Conservation (phyloP, 1,140 invertebrate species). For the Manduca sexta region DNA sequence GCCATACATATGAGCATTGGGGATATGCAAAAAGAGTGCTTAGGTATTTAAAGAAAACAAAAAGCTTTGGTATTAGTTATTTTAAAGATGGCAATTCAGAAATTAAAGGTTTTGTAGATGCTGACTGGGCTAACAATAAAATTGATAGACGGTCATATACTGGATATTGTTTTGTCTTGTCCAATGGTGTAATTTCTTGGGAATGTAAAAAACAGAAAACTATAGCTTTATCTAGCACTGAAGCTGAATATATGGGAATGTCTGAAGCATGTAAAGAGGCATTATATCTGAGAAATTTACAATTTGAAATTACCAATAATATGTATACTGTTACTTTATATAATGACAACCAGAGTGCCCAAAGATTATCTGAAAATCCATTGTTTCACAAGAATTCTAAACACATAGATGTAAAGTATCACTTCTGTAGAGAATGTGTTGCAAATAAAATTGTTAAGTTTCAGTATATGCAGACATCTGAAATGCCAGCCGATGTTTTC, state of each 20-base stretch:
- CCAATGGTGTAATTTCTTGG: neutral
- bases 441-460: too few relatives aligned
- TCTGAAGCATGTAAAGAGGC: neutral
- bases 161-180: neutral
- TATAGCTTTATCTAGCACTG: neutral
- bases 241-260: neutral
- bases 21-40: neutral
- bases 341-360: neutral
- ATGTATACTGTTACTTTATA: neutral
- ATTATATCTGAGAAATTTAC: neutral
- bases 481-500: too few relatives aligned
- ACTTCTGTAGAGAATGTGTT: neutral
- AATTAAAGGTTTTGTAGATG: neutral
- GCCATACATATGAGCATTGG: neutral
- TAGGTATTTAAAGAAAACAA: conserved; percentile 1
- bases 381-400: neutral
- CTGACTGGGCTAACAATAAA: neutral
- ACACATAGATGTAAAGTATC: neutral
- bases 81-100: neutral
- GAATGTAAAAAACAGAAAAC: neutral
- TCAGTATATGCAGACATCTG: too few relatives aligned
- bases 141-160: neutral
- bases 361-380: neutral
- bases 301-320: neutral
- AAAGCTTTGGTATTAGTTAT: neutral